Evolutionary conservation across 2,113 vertebrate genomes (phyloP).

Genomic region (Laterallus jamaicensis): DNA sequence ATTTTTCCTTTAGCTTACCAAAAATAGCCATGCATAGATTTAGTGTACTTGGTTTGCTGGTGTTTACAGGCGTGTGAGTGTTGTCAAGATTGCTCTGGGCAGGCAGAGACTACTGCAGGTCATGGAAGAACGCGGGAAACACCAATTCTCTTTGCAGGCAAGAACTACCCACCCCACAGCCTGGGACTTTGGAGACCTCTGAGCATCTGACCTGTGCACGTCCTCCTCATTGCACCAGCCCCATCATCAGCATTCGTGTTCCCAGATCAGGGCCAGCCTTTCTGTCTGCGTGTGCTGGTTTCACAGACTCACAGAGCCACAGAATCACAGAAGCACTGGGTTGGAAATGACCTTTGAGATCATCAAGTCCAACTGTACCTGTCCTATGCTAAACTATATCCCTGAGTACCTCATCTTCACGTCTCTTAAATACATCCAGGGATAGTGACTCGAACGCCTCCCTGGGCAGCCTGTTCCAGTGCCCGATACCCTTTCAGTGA

Average conservation of each 20-base stretch:
- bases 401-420: too few species aligned
- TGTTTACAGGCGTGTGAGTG: slow-evolving; percentile 62
- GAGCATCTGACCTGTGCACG: background rate
- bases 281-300: background rate
- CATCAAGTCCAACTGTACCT: too few species aligned
- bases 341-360: too few species aligned
- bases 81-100: slow-evolving; percentile 60
- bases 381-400: too few species aligned
- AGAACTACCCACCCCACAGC: background rate
- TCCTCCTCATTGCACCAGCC: background rate
- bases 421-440: too few species aligned
- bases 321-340: too few species aligned
- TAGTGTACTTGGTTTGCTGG: slow-evolving; percentile 65
- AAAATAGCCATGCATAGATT: slow-evolving; percentile 77
- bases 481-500: too few species aligned
- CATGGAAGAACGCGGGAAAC: background rate
- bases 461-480: too few species aligned
- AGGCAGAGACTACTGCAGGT: slow-evolving; percentile 37
- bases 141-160: background rate
- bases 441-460: too few species aligned
- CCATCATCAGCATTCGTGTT: background rate
- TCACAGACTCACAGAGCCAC: background rate
- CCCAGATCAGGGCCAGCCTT: background rate
- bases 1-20: slow-evolving; percentile 75
- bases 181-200: background rate